Evolutionary conservation across 2,113 vertebrate species (phyloP).

Genomic region (Pterocles gutturalis): DNA sequence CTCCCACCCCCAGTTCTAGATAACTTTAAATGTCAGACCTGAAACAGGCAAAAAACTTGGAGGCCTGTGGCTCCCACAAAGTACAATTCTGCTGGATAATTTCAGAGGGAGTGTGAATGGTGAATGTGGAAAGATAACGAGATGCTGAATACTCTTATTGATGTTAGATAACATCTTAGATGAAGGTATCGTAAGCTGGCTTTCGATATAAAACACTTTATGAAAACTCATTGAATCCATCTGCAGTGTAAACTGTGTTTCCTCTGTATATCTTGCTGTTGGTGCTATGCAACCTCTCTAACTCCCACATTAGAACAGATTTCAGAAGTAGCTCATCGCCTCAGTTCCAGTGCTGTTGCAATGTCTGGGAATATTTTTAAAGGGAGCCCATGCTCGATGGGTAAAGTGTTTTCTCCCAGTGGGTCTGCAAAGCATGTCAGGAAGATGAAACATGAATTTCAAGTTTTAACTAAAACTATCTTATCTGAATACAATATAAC

Average conservation of each 20-base stretch:
- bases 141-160: not conserved
- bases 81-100: not conserved
- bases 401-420: not conserved
- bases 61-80: not conserved
- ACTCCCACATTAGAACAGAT: not conserved
- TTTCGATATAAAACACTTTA: not conserved
- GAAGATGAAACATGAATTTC: not conserved
- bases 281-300: not conserved
- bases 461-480: not conserved
- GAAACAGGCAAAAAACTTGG: not conserved
- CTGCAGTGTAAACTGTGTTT: not conserved
- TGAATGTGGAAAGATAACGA: slow-evolving; percentile 5
- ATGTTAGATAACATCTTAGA: not conserved
- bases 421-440: not conserved
- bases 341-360: not conserved
- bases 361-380: not conserved
- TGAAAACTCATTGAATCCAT: slow-evolving; percentile 4
- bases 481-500: not conserved
- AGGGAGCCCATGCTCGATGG: not conserved
- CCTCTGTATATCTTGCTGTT: not conserved
- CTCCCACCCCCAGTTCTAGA: not conserved
- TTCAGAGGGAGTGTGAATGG: not conserved
- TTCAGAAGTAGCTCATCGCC: not conserved
- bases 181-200: not conserved
- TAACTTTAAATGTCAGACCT: slow-evolving; percentile 30